Percentiles rank a stretch among this genome's conserved stretches.
These are phyloP conservation scores for Acanthacorydalis orientalis DNA, from an alignment of 2,888 invertebrate species.

Conservation along the genomic window DNA sequence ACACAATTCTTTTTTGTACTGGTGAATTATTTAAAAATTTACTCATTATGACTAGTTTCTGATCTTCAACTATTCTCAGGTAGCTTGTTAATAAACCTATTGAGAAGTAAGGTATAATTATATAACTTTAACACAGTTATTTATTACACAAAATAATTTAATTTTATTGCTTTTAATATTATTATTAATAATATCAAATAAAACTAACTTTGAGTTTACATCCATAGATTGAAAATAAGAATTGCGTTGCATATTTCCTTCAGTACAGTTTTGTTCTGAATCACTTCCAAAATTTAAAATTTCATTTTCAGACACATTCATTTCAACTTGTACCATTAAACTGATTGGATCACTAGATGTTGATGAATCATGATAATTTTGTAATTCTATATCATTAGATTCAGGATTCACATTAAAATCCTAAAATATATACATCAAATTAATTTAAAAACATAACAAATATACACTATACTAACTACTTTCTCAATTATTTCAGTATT, in stretches of 20 bases:
- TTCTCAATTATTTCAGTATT: not conserved
- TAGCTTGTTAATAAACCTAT: too few species aligned
- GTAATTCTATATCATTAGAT: not conserved
- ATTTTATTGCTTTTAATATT: not conserved
- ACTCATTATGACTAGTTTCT: too few species aligned
- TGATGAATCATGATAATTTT: not conserved
- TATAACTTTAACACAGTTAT: too few species aligned
- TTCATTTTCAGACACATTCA: not conserved
- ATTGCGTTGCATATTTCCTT: not conserved
- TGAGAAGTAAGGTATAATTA: too few species aligned
- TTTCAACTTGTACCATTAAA: constrained; percentile 1
- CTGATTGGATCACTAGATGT: not conserved
- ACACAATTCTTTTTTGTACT: too few species aligned
- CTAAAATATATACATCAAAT: too few species aligned
- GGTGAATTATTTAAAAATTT: too few species aligned
- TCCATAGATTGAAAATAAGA: too few species aligned
- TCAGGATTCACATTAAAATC: too few species aligned
- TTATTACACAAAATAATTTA: not conserved
- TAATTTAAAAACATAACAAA: too few species aligned
- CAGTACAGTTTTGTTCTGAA: not conserved
- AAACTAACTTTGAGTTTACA: not conserved
- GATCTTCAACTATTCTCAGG: too few species aligned
- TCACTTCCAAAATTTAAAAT: not conserved
- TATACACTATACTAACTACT: too few species aligned
- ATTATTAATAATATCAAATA: not conserved